Percentiles rank a stretch among this genome's conserved stretches.
Conservation (phyloP, 2,888 invertebrate genomes). For the Metalampra italica region DNA sequence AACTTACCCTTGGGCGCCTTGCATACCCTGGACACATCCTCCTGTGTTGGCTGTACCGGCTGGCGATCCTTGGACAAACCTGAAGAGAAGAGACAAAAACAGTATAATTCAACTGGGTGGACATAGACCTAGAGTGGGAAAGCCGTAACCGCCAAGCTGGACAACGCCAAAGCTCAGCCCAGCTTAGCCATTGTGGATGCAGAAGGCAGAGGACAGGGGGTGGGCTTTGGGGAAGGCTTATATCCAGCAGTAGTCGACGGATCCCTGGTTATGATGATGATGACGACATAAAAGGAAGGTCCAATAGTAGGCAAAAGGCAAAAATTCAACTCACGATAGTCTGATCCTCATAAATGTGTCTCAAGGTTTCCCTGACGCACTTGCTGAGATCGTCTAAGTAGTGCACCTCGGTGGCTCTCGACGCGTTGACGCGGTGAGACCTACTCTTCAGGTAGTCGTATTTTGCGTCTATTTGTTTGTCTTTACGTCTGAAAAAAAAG, state of each 20-base stretch:
- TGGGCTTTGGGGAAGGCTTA: too few relatives aligned
- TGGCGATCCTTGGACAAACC: conserved; percentile 34
- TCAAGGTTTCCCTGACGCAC: conserved; percentile 31
- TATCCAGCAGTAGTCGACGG: too few relatives aligned
- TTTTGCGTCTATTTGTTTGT: conserved; percentile 11
- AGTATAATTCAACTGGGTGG: too few relatives aligned
- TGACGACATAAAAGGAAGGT: too few relatives aligned
- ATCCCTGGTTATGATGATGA: too few relatives aligned
- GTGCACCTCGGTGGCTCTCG: conserved; percentile 20
- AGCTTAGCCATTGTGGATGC: too few relatives aligned
- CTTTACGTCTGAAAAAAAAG: conserved; percentile 5
- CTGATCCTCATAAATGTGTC: conserved; percentile 24
- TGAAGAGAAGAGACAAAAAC: conserved; percentile 15
- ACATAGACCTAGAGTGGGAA: too few relatives aligned
- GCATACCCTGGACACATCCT: conserved; percentile 16
- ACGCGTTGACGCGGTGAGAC: background rate
- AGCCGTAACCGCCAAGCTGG: too few relatives aligned
- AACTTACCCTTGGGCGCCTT: conserved; percentile 17
- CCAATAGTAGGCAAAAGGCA: too few relatives aligned
- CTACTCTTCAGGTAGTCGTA: conserved; percentile 36
- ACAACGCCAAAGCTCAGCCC: too few relatives aligned
- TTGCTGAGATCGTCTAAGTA: conserved; percentile 33
- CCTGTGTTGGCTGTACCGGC: conserved; percentile 32
- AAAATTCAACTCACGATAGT: background rate
- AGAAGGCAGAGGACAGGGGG: too few relatives aligned